Evolutionary conservation across 1,140 invertebrate species (phyloP), one percentile per base, ranked within the genome.

Genomic region (Atta colombica): DNA sequence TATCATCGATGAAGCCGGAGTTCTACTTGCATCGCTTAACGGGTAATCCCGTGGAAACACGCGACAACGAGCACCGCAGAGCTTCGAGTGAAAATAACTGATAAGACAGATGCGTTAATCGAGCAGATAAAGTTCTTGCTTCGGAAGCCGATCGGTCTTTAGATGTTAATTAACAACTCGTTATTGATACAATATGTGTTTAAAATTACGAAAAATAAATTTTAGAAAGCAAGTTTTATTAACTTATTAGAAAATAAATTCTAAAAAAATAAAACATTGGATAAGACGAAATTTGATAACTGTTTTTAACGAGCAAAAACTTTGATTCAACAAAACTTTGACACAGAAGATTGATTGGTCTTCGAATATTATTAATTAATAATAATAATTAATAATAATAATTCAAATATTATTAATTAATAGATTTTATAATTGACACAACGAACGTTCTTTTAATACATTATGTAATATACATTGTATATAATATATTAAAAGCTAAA

Each of bases 1-100:
- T 87, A 87, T 84, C 86, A 84, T 35, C 86, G 86, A 87, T 87
- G 77, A 84, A 85, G 80, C 80, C 68, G 35, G 77, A 81, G 61
- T 53, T 63, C 86, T 58, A 66, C 69, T 75, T 51, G 25, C 53
- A 21, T 31, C 63, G 60, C 58, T 85, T 85, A 86, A 82, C 85
- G 84, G 86, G 82, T 90, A 90, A 90, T 90, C 71, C 75, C 82
- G 63, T 49, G 49, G 77, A 65, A 84, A 39, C 21, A n/a, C 58
- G 39, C 51, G 72, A 69, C 14, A 69, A 39, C 55, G 45, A 74
- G 53, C 51, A 53, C 55, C 72, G 60, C 66, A 45, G 25, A 75
- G 39, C 69, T 49, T 51, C 69, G 49, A 51, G 58, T 49, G 58
- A 63, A 51, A 87, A 87, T 87, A 60, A 82, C 86, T 77, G 65